phyloP scores from a whole-genome alignment of 2,797 vertebrate species.

The Malacoraja senta region DNA sequence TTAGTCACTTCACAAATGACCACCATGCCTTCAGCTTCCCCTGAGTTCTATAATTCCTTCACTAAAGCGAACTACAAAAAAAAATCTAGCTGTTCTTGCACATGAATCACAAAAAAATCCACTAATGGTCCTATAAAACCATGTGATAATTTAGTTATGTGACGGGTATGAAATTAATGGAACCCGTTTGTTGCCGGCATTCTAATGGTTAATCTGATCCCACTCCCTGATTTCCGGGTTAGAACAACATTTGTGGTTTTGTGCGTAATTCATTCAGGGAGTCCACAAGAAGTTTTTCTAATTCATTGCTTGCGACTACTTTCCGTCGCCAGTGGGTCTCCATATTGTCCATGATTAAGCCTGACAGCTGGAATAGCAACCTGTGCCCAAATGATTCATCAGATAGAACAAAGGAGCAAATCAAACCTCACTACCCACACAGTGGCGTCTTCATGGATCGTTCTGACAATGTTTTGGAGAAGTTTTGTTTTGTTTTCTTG shows the following conservation, averaged over 20 bases:
- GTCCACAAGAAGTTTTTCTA: background rate
- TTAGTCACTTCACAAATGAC: too few relatives aligned
- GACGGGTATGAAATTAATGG: too few relatives aligned
- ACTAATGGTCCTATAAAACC: too few relatives aligned
- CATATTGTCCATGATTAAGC: background rate
- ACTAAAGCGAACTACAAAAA: too few relatives aligned
- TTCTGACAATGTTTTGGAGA: background rate
- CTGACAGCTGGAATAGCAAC: conserved; percentile 13
- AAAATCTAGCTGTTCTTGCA: too few relatives aligned
- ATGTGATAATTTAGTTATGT: too few relatives aligned
- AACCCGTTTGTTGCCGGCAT: too few relatives aligned
- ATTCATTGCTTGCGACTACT: background rate
- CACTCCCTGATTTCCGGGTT: background rate
- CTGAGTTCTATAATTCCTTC: too few relatives aligned
- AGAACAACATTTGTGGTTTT: background rate
- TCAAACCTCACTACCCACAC: background rate
- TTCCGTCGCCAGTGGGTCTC: background rate
- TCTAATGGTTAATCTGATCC: background rate
- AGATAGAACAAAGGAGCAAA: background rate
- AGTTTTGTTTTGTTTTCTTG: background rate
- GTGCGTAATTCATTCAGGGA: background rate
- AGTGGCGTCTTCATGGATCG: background rate
- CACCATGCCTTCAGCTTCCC: too few relatives aligned
- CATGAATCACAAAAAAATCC: too few relatives aligned
- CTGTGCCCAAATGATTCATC: conserved; percentile 19